Base-by-base conservation (phyloP, 1,140 invertebrate genomes). In the Hycleus phaleratus region DNA sequence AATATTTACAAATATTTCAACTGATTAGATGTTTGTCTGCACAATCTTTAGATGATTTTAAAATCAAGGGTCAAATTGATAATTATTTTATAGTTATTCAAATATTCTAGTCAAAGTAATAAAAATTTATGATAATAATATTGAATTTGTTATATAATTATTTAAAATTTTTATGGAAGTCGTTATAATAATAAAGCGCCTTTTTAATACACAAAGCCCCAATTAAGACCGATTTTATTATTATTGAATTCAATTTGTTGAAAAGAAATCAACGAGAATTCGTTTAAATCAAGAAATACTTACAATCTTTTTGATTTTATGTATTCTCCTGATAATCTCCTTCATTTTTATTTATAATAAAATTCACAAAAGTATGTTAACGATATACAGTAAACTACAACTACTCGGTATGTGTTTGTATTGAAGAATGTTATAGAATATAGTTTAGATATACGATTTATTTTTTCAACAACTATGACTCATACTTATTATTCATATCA, bases 401-500 rank as follows among this genome's bases (percentile, higher is more conserved):
- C 32, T 5, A 2, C 1, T 18, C 18, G 0, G 18, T 18, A 18
- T 18, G 32, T 32, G 7, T 5, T 5, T 32, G 7, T 32, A 32
- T 32, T 32, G 32, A 32, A 4, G 32, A 32, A 32, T 32, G 4
- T 4, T 32, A 4, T 4, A 32, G 26, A 4, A 32, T 4, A 32
- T 7, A 32, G 7, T 32, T 32, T 18, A 18, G 18, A 32, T 32
- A 32, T 32, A 32, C 32, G 32, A 18, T 18, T 18, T 7, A 32
- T 32, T 32, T 32, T 32, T 32, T 32, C 4, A 5, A 46, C 40
- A 45, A 26, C 26, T 53, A 53, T 53, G 51, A 53, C 51, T 53
- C 44, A 53, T 53, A 40, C 44, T 53, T 53, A 49, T 49, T 49
- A 53, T 53, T 53, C 51, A 53, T 45, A 32, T 12, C 32, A 45